These are phyloP conservation scores for Pelosia muscerda DNA, from an alignment of 2,888 invertebrate species.

Conservation along the genomic window DNA sequence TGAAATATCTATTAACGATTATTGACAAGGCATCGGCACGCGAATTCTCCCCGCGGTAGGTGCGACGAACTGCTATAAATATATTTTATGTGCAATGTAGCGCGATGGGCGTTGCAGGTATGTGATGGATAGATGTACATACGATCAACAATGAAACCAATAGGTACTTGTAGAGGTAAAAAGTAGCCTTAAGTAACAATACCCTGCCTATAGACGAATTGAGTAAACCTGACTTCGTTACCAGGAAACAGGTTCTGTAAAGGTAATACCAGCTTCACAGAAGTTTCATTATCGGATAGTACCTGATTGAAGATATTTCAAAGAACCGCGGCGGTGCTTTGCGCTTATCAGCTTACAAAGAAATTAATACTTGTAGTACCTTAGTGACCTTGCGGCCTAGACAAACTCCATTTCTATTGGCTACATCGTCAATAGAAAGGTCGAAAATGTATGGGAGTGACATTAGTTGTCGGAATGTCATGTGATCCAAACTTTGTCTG, in stretches of 20 bases:
- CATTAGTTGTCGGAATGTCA: too few species aligned
- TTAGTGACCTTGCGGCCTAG: too few species aligned
- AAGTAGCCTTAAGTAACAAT: too few species aligned
- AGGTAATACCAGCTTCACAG: not conserved
- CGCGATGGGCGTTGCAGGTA: constrained; percentile 65
- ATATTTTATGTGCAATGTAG: constrained; percentile 79
- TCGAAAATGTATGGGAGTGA: too few species aligned
- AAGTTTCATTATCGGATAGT: not conserved
- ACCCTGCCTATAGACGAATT: not conserved
- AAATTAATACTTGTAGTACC: too few species aligned
- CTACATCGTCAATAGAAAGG: too few species aligned
- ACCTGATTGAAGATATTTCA: too few species aligned
- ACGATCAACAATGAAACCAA: not conserved
- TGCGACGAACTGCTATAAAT: constrained; percentile 86
- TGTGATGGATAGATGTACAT: constrained; percentile 56
- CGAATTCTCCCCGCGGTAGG: constrained; percentile 82
- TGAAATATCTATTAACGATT: constrained; percentile 87
- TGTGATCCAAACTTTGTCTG: too few species aligned
- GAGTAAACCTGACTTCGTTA: not conserved
- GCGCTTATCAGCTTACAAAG: too few species aligned
- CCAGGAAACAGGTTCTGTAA: not conserved
- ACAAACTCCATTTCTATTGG: too few species aligned
- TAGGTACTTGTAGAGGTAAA: not conserved
- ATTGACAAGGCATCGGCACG: constrained; percentile 87
- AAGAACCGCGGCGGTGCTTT: too few species aligned